Evolutionary conservation across 2,113 vertebrate genomes (phyloP), one percentile per base, ranked within the genome.

Genomic region (Columbina picui): DNA sequence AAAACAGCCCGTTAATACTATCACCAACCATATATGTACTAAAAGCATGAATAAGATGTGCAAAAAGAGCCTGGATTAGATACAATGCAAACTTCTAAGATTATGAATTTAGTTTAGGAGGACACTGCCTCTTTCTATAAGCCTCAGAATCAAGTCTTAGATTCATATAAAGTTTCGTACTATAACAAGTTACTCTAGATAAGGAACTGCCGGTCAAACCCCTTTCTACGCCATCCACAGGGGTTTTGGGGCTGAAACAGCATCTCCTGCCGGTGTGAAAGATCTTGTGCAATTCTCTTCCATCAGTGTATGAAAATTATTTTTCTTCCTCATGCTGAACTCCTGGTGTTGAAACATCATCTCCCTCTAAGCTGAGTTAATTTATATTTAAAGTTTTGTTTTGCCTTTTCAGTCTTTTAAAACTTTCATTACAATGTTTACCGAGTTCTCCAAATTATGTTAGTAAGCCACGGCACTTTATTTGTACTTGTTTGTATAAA

Each of bases 341-440:
- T 83, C 30, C 32, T 59, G 9, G 14, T 36, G 38, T 26, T 52
- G n/a, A 81, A 89, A 78, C 18, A 71, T 34, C 56, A 78, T 41
- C 25, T 87, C 25, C 10, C 22, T 96, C 39, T 69, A 68, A 69
- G 26, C 20, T 56, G 9, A 71, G 13, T 79, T 84, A 68, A 69
- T 79, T 91, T 82, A n/a, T 78, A 84, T 79, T 87, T 93, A 82
- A 94, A 93, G 32, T 73, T 73, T 84, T 57, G 57, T 6, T 55
- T 89, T 80, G 65, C 67, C 34, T 95, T 89, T 91, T 70, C 59
- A 94, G 39, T 55, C 32, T 69, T 87, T 70, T 76, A 50, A 69
- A 84, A 56, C 47, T 57, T 49, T 80, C 23, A 90, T 69, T 74
- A 27, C 77, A 34, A 26, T 2, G 0, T 81, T 75, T 70, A 70